Evolutionary conservation across 2,888 invertebrate genomes (phyloP), one percentile per base, ranked within the genome.

Genomic region (Hydropsyche betteni): DNA sequence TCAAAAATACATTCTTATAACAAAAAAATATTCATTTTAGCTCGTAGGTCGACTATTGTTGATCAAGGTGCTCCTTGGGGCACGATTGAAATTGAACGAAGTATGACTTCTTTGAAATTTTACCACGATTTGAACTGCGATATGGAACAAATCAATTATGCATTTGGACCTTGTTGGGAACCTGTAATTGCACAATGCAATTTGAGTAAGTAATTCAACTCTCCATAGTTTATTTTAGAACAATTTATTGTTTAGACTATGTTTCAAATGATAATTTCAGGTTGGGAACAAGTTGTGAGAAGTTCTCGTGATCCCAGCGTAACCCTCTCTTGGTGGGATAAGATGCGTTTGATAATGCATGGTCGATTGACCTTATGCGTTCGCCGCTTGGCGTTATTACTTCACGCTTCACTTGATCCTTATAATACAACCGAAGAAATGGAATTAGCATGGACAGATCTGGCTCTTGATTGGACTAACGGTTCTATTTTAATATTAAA

Each of bases 151-250:
- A 95, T 92, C 83, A 93, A 94, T 82, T 95, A 97, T 83, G 97
- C 98, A 0, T 99, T 99, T 83, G 99, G 99, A 0, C 98, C 99
- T 0, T 99, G 99, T 84, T 99, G 99, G 99, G 99, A 99, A 83
- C 98, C 99, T 0, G 96, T 96, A 14, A 92, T 97, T 75, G 95
- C 97, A 0, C 95, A 96, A 82, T 94, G 94, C 85, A 95, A 95
- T 83, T 86, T 94, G 10, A 91, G 93, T 91, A 80, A 84, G 86
- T 83, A 50, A 52, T 70, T 24, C 7, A 52, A 24, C 64, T 75
- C 14, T 50, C 72, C n/a, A 16, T 14, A 68, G 7, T 36, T 8
- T 69, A 50, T 69, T 50, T 69, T 5, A n/a, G 16, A 68, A 4
- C 53, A 12, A 52, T 69, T 58, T 58, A n/a, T 58, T 69, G 10